A percentile compares a stretch with the other conserved stretches of the same genome.
Evolutionary conservation across 1,140 invertebrate genomes (phyloP).

Genomic region (Drosophila cardini): DNA sequence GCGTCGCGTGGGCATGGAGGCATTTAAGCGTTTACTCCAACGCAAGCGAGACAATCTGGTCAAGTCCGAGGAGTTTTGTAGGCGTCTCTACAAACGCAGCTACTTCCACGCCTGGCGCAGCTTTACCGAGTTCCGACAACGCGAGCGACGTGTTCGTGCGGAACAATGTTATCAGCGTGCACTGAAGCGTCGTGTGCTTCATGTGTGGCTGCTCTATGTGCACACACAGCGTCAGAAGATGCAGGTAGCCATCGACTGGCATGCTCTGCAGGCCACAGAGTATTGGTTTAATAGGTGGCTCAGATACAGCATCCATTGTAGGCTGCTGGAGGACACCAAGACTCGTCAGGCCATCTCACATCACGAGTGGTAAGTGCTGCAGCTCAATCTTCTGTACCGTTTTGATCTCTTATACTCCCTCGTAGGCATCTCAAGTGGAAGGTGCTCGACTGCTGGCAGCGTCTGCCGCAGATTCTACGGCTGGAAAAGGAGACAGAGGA

Average conservation of each 20-base stretch:
- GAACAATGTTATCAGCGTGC: slow-evolving; percentile 85
- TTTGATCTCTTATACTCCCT: background rate
- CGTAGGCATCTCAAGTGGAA: slow-evolving; percentile 86
- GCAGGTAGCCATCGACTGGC: slow-evolving; percentile 88
- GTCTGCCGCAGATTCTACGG: slow-evolving; percentile 86
- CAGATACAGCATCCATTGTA: slow-evolving; percentile 82
- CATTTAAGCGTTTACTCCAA: slow-evolving; percentile 85
- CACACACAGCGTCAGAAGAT: slow-evolving; percentile 85
- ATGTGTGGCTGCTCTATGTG: slow-evolving; percentile 84
- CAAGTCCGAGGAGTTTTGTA: slow-evolving; percentile 85
- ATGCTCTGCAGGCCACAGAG: slow-evolving; percentile 86
- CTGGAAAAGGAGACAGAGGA: slow-evolving; percentile 88
- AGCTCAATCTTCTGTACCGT: background rate
- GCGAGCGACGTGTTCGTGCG: slow-evolving; percentile 85
- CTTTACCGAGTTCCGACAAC: slow-evolving; percentile 84
- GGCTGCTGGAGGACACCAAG: slow-evolving; percentile 85
- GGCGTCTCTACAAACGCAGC: slow-evolving; percentile 85
- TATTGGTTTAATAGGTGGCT: slow-evolving; percentile 86
- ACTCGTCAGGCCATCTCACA: slow-evolving; percentile 85
- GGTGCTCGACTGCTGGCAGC: slow-evolving; percentile 87
- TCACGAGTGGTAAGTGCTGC: slow-evolving; percentile 85
- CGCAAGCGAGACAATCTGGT: slow-evolving; percentile 85
- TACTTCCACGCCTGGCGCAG: slow-evolving; percentile 86
- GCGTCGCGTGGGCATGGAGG: slow-evolving; percentile 85
- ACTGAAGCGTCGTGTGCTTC: slow-evolving; percentile 79